Evolutionary conservation across 1,140 invertebrate genomes (phyloP).

Genomic region (Arion vulgaris): DNA sequence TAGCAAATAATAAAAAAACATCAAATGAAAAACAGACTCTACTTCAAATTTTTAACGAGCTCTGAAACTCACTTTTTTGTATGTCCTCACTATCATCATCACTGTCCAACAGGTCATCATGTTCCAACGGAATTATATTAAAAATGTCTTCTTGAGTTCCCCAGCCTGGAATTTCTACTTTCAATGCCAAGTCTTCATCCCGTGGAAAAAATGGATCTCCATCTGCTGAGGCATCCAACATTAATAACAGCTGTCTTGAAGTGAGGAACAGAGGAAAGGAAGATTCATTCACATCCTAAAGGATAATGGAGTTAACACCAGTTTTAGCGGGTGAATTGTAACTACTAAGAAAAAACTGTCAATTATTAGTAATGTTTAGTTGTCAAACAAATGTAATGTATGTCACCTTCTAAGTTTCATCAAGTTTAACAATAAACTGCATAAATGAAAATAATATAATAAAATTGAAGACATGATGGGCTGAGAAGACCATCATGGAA

Average conservation of each 20-base stretch:
- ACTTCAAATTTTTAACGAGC: too few relatives aligned
- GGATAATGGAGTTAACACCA: background rate
- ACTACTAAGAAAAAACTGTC: too few relatives aligned
- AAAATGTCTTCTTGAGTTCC: slow-evolving; percentile 53
- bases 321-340: too few relatives aligned
- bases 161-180: slow-evolving; percentile 54
- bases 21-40: too few relatives aligned
- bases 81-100: slow-evolving; percentile 22
- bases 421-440: too few relatives aligned
- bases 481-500: too few relatives aligned
- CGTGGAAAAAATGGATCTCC: slow-evolving; percentile 21
- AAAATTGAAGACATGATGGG: too few relatives aligned
- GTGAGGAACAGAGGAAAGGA: slow-evolving; percentile 61
- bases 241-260: slow-evolving; percentile 55
- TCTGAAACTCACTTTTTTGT: background rate
- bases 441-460: too few relatives aligned
- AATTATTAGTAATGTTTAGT: too few relatives aligned
- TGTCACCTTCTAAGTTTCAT: too few relatives aligned
- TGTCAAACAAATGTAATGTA: too few relatives aligned
- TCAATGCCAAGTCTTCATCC: slow-evolving; percentile 28
- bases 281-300: slow-evolving; percentile 52
- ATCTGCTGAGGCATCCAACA: slow-evolving; percentile 59
- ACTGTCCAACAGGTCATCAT: slow-evolving; percentile 31
- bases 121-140: slow-evolving; percentile 48
- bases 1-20: too few relatives aligned